Evolutionary conservation across 2,888 invertebrate species (phyloP), one percentile per base, ranked within the genome.

Genomic region (Unio pictorum): DNA sequence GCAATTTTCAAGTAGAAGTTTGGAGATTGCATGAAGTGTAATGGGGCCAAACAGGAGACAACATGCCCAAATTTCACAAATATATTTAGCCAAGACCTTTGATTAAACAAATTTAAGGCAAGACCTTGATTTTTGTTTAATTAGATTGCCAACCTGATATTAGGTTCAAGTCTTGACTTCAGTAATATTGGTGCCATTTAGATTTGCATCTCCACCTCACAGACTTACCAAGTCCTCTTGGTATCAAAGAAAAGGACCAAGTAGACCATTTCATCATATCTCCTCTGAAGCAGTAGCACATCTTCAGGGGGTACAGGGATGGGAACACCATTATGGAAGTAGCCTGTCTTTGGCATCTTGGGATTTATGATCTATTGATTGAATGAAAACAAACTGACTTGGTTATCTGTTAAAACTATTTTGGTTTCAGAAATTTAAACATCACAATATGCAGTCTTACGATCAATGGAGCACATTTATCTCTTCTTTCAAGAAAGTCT

Each of bases 171-270:
- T 45, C 45, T 3, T 11, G 45, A 45, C 45, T 45, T 15, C 3
- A 45, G 15, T 45, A 11, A 45, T 45, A 45, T 15, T 45, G 11
- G 45, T 45, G 15, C 11, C 8, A 45, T 45, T 45, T 0, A 45
- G 45, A 45, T 15, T 45, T 45, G 15, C 45, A 45, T 45, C 45
- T 45, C 45, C 45, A 45, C 45, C 8, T 45, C 58, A 8, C 20
- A 26, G 18, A 81, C 90, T 89, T 86, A 93, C 93, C 98, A 98
- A 4, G 97, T 98, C 60, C 97, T 93, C 91, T 98, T 98, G 3
- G 95, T 95, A 89, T 98, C 98, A 90, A 98, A 98, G 91, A 98
- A 98, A 15, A 98, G 91, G 30, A 98, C 96, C 62, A 98, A 92
- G 89, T 95, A 97, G 18, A 96, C 93, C 5, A 95, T 94, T 79